Percentiles rank a stretch among this genome's conserved stretches.
Evolutionary conservation across 2,888 invertebrate genomes (phyloP).

Genomic region (Folsomia candida): DNA sequence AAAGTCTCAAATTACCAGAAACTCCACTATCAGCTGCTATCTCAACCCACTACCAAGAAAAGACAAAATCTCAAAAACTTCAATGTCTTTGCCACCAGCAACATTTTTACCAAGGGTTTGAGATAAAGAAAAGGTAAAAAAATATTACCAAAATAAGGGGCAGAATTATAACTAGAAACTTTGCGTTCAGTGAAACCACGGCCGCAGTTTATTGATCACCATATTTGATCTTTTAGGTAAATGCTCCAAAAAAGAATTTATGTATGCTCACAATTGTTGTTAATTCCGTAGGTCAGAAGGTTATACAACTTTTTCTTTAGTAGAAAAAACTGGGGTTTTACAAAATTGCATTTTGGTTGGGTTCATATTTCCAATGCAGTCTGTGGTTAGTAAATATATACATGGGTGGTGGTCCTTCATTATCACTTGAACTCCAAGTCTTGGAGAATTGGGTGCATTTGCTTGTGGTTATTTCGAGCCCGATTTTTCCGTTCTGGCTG

Average conservation of each 20-base stretch:
- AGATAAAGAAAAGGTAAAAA: conserved; percentile 1
- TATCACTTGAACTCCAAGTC: neutral
- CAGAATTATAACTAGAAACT: neutral
- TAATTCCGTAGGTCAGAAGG: neutral
- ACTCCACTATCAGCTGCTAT: too few species aligned
- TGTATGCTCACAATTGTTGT: neutral
- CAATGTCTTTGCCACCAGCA: neutral
- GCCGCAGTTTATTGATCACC: neutral
- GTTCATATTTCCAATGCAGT: neutral
- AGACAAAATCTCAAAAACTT: neutral
- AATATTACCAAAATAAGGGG: neutral
- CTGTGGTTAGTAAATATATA: too few species aligned
- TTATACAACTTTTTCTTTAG: neutral
- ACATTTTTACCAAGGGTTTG: neutral
- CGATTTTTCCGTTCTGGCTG: too few species aligned
- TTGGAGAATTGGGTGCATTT: neutral
- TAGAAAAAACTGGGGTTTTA: neutral
- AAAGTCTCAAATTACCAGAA: conserved; percentile 11
- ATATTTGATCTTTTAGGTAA: neutral
- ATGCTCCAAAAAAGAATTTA: neutral
- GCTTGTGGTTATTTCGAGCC: neutral
- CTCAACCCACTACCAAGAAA: conserved; percentile 6
- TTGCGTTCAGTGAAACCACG: neutral
- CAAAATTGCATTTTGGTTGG: neutral
- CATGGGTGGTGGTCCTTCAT: neutral